Evolutionary conservation across 2,113 vertebrate genomes (phyloP).

Genomic region (human): DNA sequence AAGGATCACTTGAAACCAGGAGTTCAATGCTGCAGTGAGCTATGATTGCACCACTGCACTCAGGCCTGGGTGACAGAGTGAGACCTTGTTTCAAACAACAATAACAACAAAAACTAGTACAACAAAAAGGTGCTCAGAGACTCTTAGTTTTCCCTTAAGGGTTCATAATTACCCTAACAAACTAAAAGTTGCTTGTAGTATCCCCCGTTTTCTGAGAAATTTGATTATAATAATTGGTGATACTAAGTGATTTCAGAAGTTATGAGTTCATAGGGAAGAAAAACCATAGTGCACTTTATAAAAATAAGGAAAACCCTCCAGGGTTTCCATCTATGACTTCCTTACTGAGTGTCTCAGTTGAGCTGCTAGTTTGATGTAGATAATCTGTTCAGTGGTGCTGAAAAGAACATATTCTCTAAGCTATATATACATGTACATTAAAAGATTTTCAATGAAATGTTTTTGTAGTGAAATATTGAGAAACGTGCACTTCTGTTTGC

Average conservation of each 20-base stretch:
- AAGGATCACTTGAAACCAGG: too few relatives aligned
- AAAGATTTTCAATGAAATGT: not conserved
- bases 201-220: constrained; percentile 8
- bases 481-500: not conserved
- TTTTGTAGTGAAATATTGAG: not conserved
- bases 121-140: constrained; percentile 17
- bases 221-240: constrained; percentile 5
- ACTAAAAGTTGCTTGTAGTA: not conserved
- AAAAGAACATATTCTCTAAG: not conserved
- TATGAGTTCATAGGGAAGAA: not conserved
- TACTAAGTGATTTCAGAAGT: constrained; percentile 48
- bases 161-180: not conserved
- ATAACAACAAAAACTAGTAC: not conserved
- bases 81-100: too few relatives aligned
- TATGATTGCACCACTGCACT: too few relatives aligned
- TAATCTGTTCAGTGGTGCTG: not conserved
- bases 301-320: not conserved
- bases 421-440: too few relatives aligned
- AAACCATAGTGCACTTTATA: not conserved
- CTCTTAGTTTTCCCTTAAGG: not conserved
- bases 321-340: not conserved
- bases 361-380: not conserved
- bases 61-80: too few relatives aligned
- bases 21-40: too few relatives aligned
- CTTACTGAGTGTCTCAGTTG: not conserved